Conservation (phyloP, 2,888 invertebrate species). For the Metacarcinus magister region DNA sequence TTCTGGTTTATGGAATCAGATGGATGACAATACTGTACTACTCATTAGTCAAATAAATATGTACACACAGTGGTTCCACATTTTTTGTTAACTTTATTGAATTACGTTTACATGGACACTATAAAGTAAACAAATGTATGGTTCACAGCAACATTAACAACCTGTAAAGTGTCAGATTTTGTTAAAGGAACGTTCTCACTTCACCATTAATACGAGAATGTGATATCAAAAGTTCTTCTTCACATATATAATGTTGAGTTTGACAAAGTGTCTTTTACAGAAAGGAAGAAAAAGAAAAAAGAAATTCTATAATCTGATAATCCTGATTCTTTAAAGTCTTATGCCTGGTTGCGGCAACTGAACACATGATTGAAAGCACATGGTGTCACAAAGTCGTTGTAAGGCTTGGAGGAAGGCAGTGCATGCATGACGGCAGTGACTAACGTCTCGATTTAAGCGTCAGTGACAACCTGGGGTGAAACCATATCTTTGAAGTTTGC, state of each 20-base stretch:
- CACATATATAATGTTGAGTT: not conserved
- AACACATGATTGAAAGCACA: not conserved
- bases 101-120: not conserved
- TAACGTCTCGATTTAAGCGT: not conserved
- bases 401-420: not conserved
- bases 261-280: not conserved
- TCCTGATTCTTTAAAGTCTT: not conserved
- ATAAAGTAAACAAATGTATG: not conserved
- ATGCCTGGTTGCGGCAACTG: not conserved
- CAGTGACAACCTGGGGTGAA: not conserved
- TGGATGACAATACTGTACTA: not conserved
- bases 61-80: constrained; percentile 43
- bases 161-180: not conserved
- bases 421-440: not conserved
- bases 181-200: not conserved
- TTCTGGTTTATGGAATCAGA: not conserved
- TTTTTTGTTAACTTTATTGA: not conserved
- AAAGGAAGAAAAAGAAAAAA: not conserved
- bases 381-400: not conserved
- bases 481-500: not conserved
- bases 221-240: not conserved
- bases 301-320: not conserved
- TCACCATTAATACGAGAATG: not conserved
- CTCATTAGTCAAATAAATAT: not conserved
- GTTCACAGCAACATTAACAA: not conserved